Percentiles rank a stretch among this genome's conserved stretches.
Conservation (phyloP, 2,113 vertebrate species). For the Pipa parva region DNA sequence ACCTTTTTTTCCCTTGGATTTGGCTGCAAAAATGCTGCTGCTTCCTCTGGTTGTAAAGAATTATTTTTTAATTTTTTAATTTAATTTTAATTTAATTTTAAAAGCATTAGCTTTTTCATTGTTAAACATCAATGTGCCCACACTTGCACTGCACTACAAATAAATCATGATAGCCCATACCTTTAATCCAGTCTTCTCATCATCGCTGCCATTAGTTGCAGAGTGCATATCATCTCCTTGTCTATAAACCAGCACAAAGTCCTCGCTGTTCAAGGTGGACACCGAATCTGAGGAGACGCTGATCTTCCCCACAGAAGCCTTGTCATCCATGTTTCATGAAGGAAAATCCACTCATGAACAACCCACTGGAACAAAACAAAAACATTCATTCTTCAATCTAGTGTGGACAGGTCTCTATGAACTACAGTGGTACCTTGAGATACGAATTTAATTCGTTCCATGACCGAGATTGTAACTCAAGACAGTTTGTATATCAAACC, state of each 20-base stretch:
- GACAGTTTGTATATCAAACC: too few relatives aligned
- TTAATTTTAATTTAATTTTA: background rate
- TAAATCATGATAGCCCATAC: constrained; percentile 70
- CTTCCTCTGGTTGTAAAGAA: too few relatives aligned
- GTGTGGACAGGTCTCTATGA: too few relatives aligned
- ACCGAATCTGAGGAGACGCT: constrained; percentile 98
- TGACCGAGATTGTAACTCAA: too few relatives aligned
- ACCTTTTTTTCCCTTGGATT: too few relatives aligned
- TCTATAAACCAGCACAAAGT: constrained; percentile 99
- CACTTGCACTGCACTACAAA: constrained; percentile 1
- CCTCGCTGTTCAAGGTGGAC: constrained; percentile 99
- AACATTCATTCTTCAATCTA: too few relatives aligned
- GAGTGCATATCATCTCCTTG: constrained; percentile 96
- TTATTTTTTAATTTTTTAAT: too few relatives aligned
- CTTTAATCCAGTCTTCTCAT: constrained; percentile 98
- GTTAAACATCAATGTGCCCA: constrained; percentile 46
- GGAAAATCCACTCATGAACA: constrained; percentile 90
- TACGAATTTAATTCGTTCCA: too few relatives aligned
- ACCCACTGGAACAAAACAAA: constrained; percentile 80
- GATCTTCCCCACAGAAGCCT: constrained; percentile 98
- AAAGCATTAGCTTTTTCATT: background rate
- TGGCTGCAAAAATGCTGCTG: too few relatives aligned
- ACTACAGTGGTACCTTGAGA: too few relatives aligned
- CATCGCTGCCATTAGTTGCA: constrained; percentile 97
- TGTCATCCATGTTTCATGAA: constrained; percentile 99